These are phyloP conservation scores for Radopholus similis DNA, from an alignment of 1,140 invertebrate species.

Conservation along the genomic window DNA sequence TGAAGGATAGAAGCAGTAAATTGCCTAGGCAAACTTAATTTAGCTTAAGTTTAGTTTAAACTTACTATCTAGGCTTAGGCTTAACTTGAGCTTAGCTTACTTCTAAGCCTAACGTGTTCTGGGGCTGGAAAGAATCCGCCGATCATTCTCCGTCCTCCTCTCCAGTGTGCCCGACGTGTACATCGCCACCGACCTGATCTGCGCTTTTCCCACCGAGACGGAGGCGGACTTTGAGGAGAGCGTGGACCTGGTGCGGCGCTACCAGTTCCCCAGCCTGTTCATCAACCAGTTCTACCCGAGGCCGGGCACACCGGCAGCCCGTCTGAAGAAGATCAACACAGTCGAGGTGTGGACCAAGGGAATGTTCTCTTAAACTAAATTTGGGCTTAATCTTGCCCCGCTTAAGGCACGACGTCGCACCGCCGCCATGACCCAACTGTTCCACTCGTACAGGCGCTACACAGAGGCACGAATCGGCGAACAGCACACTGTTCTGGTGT, in stretches of 20 bases:
- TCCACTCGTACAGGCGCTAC: conserved; percentile 85
- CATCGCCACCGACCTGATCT: conserved; percentile 96
- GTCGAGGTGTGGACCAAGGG: conserved; percentile 65
- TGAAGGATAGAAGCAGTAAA: no score
- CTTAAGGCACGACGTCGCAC: conserved; percentile 81
- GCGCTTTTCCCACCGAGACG: conserved; percentile 95
- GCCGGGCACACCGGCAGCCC: conserved; percentile 88
- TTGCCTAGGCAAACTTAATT: no score
- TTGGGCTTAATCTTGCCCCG: no score
- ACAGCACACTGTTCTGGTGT: conserved; percentile 78
- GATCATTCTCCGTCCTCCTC: conserved; percentile 9
- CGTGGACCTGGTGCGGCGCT: conserved; percentile 76
- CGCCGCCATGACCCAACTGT: conserved; percentile 80
- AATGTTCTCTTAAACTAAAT: background rate
- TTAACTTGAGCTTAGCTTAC: no score
- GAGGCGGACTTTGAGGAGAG: conserved; percentile 84
- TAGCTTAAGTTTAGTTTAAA: no score
- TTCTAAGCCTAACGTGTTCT: background rate
- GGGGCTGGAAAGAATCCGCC: background rate
- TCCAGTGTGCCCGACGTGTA: conserved; percentile 77
- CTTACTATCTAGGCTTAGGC: no score
- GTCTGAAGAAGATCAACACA: conserved; percentile 75
- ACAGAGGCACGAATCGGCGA: conserved; percentile 70
- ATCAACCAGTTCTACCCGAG: conserved; percentile 90
- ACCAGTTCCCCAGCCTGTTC: conserved; percentile 87